Evolutionary conservation across 2,113 vertebrate species (phyloP).

Genomic region (Nymphicus hollandicus): DNA sequence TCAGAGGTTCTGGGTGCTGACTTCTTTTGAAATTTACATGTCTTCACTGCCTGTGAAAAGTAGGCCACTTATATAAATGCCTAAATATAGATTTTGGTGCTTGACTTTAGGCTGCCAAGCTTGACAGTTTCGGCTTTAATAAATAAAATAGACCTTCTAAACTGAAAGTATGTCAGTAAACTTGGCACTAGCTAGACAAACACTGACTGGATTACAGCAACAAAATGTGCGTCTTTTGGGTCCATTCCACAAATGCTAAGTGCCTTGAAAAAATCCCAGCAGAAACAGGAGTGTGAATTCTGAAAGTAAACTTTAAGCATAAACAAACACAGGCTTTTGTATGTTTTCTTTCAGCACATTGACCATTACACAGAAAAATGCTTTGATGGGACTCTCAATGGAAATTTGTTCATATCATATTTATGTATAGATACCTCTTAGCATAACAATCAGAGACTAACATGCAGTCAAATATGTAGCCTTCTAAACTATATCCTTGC

Average conservation of each 20-base stretch:
- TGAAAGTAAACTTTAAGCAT: neutral
- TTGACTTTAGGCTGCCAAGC: neutral
- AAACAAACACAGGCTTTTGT: neutral
- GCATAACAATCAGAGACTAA: neutral
- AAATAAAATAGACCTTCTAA: neutral
- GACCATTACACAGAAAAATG: neutral
- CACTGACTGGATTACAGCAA: neutral
- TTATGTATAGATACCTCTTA: neutral
- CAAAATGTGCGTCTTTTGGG: neutral
- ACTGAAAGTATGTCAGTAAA: neutral
- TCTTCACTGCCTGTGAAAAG: neutral
- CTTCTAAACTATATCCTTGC: neutral
- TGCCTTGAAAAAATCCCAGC: neutral
- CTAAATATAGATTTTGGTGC: slow-evolving; percentile 12
- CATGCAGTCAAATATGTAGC: neutral
- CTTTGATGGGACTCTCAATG: neutral
- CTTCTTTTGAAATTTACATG: neutral
- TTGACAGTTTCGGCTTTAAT: neutral
- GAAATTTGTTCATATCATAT: neutral
- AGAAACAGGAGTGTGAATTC: neutral
- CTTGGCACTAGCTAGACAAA: neutral
- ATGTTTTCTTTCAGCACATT: neutral
- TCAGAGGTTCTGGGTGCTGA: neutral
- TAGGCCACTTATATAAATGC: neutral
- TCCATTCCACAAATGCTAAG: neutral